Evolutionary conservation across 2,797 vertebrate species (phyloP).

Genomic region (Falco concolor): DNA sequence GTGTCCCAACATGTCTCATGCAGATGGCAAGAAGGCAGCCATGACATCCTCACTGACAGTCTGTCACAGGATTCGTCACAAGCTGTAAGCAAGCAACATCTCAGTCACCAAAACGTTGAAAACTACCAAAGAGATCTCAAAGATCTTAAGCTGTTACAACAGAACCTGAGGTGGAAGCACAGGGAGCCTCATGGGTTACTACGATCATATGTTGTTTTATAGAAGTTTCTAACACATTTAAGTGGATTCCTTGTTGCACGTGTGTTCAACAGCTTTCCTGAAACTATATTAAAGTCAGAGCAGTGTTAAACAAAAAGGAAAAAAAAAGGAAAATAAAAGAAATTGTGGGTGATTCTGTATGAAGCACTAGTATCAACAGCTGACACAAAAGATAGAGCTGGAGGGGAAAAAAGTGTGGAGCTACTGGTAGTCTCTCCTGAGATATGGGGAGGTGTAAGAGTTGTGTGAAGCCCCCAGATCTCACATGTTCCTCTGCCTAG

Average conservation of each 20-base stretch:
- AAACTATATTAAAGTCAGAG: not conserved
- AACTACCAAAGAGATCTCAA: not conserved
- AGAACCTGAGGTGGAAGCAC: not conserved
- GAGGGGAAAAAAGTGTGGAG: not conserved
- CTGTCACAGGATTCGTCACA: not conserved
- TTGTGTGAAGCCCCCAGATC: not conserved
- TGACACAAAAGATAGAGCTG: not conserved
- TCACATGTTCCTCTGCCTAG: not conserved
- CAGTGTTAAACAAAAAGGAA: not conserved
- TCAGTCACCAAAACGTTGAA: not conserved
- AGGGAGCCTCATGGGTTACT: not conserved
- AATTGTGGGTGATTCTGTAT: not conserved
- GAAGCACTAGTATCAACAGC: not conserved
- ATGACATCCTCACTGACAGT: not conserved
- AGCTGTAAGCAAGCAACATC: not conserved
- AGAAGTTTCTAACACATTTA: not conserved
- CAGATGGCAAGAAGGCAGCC: not conserved
- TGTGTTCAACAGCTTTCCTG: not conserved
- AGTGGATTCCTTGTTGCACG: not conserved
- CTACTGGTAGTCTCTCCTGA: not conserved
- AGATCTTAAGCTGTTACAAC: not conserved
- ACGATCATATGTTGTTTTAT: not conserved
- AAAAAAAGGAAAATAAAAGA: fast-evolving
- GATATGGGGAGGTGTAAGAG: not conserved
- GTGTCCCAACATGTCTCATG: not conserved